Percentiles rank a stretch among this genome's conserved stretches.
Evolutionary conservation across 2,113 vertebrate species (phyloP).

Genomic region (Prolemur simus): DNA sequence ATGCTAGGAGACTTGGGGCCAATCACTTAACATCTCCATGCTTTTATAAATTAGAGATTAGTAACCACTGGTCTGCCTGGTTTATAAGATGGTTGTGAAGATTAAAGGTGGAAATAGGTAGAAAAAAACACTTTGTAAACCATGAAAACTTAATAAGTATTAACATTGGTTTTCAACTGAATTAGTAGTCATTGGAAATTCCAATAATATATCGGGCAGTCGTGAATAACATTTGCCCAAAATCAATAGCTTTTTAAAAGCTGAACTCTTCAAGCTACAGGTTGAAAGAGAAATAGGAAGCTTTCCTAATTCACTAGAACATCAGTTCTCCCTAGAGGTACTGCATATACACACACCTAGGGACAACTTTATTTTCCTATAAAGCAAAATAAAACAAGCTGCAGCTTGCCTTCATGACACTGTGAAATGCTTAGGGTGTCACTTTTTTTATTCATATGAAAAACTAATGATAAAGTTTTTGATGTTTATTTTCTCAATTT

Average conservation of each 20-base stretch:
- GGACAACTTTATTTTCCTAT: neutral
- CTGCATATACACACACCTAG: neutral
- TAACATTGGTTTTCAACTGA: neutral
- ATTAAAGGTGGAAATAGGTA: neutral
- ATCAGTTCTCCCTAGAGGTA: neutral
- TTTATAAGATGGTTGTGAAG: neutral
- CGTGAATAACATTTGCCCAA: conserved; percentile 3
- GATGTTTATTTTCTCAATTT: conserved; percentile 12
- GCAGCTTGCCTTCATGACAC: neutral
- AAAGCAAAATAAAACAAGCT: conserved; percentile 21
- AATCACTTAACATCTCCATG: neutral
- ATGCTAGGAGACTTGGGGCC: neutral
- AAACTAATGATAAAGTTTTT: neutral
- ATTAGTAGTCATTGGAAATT: conserved; percentile 17
- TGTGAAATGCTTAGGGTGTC: neutral
- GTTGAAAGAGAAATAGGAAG: neutral
- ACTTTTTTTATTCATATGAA: neutral
- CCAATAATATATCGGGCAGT: neutral
- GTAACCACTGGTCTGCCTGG: neutral
- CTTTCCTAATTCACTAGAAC: neutral
- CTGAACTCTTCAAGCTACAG: neutral
- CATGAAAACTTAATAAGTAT: neutral
- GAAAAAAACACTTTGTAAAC: neutral
- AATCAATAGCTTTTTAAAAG: conserved; percentile 19
- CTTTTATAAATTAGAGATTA: neutral